Base-by-base conservation (phyloP, 1,140 invertebrate genomes). In the Drosophila seguyi region DNA sequence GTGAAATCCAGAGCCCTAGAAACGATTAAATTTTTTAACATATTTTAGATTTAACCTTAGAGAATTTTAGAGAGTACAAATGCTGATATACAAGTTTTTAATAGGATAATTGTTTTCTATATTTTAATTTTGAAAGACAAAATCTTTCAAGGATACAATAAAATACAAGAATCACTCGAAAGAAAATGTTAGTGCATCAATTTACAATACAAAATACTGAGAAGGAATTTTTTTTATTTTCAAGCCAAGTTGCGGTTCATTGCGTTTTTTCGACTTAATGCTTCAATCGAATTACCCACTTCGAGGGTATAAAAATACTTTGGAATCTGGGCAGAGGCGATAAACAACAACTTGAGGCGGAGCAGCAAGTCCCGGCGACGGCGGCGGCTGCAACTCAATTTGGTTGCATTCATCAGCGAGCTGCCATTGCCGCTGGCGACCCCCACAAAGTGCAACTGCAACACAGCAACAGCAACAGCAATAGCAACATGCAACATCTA, bases 311-410 rank as follows among this genome's bases (percentile, higher is more conserved):
- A 44, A 53, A 69, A 68, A 68, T 69, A 69, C 38, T 44, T 55
- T 22, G 20, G 62, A 31, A 44, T 69, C 29, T 55, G 45, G 45
- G 45, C 20, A 29, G 62, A 69, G 47, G 63, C 66, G 65, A 69
- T 69, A 69, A 69, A 69, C 63, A 69, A 69, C 44, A 69, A 69
- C 62, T 69, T 68, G 63, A 50, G 66, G 65, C 60, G 25, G 34
- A 41, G 18, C 39, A 48, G 44, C 36, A 50, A 52, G 34, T 52
- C 48, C 48, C 20, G 48, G 27, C 38, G 22, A 13, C n/a, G 27
- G 44, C 48, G 48, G 60, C 36, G 34, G 14, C 34, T 63, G 60
- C 66, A 68, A 44, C 66, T 69, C 66, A 69, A 69, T 68, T 69
- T 68, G 34, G 62, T 44, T 68, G 62, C 66, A 69, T 69, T 69